Evolutionary conservation across 1,140 invertebrate species (phyloP).

Genomic region (Tenebrio molitor): DNA sequence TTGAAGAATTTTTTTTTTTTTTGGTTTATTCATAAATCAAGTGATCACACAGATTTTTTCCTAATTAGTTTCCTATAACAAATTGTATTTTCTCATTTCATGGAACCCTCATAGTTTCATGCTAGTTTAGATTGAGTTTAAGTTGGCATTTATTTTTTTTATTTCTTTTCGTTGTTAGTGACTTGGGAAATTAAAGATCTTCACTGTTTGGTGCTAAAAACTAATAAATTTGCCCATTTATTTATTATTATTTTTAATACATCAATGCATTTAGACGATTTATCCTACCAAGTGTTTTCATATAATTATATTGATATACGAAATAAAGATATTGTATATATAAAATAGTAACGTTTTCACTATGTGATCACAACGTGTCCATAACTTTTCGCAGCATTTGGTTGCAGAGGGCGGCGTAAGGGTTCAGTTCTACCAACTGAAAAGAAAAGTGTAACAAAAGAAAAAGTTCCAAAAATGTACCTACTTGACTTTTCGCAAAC

Average conservation of each 20-base stretch:
- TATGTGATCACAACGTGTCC: conserved; percentile 63
- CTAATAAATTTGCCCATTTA: conserved; percentile 22
- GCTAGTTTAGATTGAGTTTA: neutral
- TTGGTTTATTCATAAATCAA: conserved; percentile 1
- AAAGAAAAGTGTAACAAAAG: conserved; percentile 58
- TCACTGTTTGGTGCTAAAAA: conserved; percentile 23
- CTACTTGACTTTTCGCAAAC: conserved; percentile 85
- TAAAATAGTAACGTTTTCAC: conserved; percentile 22
- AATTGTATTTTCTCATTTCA: neutral
- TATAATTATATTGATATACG: conserved; percentile 46
- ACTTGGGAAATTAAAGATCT: conserved; percentile 24
- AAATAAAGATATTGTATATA: conserved; percentile 59
- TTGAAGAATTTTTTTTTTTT: conserved; percentile 1
- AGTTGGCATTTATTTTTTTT: conserved; percentile 21
- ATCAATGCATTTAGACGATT: conserved; percentile 40
- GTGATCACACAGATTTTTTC: conserved; percentile 8
- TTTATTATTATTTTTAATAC: conserved; percentile 29
- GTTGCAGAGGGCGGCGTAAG: conserved; percentile 92
- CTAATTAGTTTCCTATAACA: conserved; percentile 15
- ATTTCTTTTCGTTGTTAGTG: neutral
- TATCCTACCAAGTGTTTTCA: conserved; percentile 43
- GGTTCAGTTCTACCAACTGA: conserved; percentile 83
- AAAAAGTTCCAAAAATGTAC: conserved; percentile 17
- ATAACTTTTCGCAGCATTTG: conserved; percentile 86
- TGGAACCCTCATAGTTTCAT: neutral